phyloP scores from a whole-genome alignment of 2,888 invertebrate genomes.

The Leucozona laternaria region DNA sequence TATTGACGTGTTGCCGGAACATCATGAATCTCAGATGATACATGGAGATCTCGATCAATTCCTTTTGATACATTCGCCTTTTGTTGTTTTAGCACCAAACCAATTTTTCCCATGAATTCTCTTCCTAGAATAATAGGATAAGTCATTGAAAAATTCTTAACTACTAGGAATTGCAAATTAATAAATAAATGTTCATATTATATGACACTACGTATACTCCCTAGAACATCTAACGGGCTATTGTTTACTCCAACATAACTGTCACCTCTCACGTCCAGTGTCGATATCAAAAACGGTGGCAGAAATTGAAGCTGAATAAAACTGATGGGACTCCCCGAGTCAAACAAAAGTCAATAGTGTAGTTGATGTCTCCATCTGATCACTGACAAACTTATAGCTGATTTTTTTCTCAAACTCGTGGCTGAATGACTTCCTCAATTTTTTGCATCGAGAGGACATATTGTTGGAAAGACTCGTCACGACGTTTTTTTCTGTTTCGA shows the following conservation, averaged over 20 bases:
- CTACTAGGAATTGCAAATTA: slow-evolving; percentile 37
- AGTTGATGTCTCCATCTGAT: no score
- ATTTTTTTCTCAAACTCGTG: neutral
- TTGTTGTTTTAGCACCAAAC: slow-evolving; percentile 29
- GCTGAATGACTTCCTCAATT: neutral
- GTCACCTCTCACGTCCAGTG: no score
- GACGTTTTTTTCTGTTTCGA: slow-evolving; percentile 25
- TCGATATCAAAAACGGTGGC: no score
- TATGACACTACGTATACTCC: slow-evolving; percentile 2
- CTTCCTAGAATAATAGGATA: slow-evolving; percentile 50
- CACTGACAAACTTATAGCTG: neutral
- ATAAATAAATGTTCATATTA: neutral
- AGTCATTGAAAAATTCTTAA: slow-evolving; percentile 54
- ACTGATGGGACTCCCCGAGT: no score
- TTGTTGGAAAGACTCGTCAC: slow-evolving; percentile 36
- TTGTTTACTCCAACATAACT: no score
- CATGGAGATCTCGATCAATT: slow-evolving; percentile 29
- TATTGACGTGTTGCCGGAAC: neutral
- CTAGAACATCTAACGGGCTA: no score
- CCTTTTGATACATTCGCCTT: slow-evolving; percentile 3
- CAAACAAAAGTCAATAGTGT: no score
- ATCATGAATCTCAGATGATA: neutral
- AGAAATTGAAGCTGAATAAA: no score
- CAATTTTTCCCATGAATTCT: slow-evolving; percentile 40
- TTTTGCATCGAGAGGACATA: neutral